Conservation (phyloP, 2,888 invertebrate species). For the Amphipyra berbera region DNA sequence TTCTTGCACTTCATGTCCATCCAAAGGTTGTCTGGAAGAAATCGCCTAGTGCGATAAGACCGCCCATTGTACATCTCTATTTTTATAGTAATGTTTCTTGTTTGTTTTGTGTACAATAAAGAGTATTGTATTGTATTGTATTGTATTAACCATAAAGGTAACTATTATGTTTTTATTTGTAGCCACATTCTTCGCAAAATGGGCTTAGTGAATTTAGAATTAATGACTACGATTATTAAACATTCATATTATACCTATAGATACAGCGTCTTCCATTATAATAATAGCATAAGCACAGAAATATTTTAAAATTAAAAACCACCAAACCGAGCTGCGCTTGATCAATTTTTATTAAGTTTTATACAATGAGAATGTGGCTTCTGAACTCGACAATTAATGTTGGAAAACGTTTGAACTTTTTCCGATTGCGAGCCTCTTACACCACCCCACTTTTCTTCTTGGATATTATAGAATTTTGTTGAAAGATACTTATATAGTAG, state of each 20-base stretch:
- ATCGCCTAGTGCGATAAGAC: no score
- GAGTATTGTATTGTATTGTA: no score
- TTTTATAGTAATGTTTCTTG: no score
- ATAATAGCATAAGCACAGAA: background rate
- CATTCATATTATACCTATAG: background rate
- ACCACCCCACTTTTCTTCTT: slow-evolving; percentile 1
- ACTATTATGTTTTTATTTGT: background rate
- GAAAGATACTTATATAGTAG: slow-evolving; percentile 9
- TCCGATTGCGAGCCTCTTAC: slow-evolving; percentile 1
- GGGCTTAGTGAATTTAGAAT: slow-evolving; percentile 13
- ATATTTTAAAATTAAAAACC: slow-evolving; percentile 17
- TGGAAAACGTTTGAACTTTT: slow-evolving; percentile 37
- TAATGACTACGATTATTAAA: slow-evolving; percentile 11
- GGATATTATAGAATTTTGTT: slow-evolving; percentile 9
- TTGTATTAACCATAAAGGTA: no score
- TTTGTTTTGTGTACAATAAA: no score
- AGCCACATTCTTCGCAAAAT: slow-evolving; percentile 24
- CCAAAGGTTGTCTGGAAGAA: no score
- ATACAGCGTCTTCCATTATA: slow-evolving; percentile 1
- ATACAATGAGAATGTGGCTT: slow-evolving; percentile 17
- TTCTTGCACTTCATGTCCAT: no score
- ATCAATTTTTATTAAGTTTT: slow-evolving; percentile 34
- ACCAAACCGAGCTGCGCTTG: slow-evolving; percentile 7
- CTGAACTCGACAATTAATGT: slow-evolving; percentile 31
- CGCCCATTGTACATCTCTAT: no score